Evolutionary conservation across 2,113 vertebrate genomes (phyloP).

Genomic region (Notechis scutatus): DNA sequence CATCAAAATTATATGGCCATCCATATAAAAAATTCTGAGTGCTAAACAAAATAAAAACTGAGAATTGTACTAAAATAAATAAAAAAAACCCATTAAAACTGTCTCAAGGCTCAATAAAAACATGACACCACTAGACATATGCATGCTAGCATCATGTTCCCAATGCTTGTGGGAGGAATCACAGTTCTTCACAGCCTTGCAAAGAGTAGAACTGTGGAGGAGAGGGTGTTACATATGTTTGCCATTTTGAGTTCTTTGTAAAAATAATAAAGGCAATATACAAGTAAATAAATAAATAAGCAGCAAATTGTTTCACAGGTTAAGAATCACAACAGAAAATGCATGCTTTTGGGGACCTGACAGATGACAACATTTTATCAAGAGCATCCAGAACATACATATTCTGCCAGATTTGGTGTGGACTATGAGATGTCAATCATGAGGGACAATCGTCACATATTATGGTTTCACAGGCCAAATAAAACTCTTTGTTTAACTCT

Average conservation of each 20-base stretch:
- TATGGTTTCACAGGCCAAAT: not conserved
- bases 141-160: not conserved
- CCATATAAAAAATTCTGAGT: not conserved
- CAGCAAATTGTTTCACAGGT: not conserved
- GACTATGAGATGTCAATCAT: not conserved
- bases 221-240: not conserved
- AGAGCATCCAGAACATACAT: not conserved
- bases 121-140: not conserved
- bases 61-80: not conserved
- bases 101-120: not conserved
- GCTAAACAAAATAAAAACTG: not conserved
- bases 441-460: not conserved
- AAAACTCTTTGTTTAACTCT: not conserved
- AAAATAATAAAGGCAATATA: too few relatives aligned
- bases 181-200: not conserved
- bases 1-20: not conserved
- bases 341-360: not conserved
- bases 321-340: not conserved
- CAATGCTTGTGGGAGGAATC: not conserved
- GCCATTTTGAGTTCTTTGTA: not conserved
- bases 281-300: not conserved
- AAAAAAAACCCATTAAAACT: not conserved
- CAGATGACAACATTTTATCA: not conserved
- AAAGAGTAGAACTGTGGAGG: not conserved
- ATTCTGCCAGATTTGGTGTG: not conserved